Evolutionary conservation across 2,113 vertebrate genomes (phyloP), one percentile per base, ranked within the genome.

Genomic region (Condylura cristata): DNA sequence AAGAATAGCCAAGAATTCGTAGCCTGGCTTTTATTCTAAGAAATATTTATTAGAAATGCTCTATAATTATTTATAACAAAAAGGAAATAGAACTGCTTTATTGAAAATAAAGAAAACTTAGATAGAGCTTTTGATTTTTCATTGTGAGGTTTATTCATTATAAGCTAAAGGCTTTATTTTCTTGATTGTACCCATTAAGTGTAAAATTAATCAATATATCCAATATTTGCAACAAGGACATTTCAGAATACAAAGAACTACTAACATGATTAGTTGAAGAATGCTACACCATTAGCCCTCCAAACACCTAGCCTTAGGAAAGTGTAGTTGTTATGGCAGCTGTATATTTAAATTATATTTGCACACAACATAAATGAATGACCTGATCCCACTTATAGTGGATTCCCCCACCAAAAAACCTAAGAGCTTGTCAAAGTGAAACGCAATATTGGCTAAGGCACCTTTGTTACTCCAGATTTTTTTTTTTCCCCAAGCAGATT

Each of bases 391-490:
- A 76, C 46, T 96, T 72, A 16, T 2, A 74, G 26, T 37, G 30
- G 71, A 94, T 91, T 94, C 58, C 75, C 70, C n/a, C 87, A 65
- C n/a, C 87, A 65, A 89, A 66, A 95, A 91, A 84, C 68, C 66
- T 86, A 41, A 84, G 39, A 26, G 14, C 76, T 89, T 84, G 70
- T 95, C 83, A 96, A 90, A 93, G 46, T 2, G 4, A 86, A 95
- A 89, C n/a, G 84, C 37, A 51, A 96, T 86, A 81, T 78, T 89
- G 91, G 86, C 89, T 96, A 96, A 92, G 84, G 14, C 48, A 93
- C 86, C 83, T 95, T 89, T 84, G 79, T 93, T 92, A 91, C n/a
- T 84, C 41, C 51, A 90, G 65, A 28, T n/a, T 72, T 94, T 78
- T 72, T 56, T 78, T 60, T 60, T 10, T 28, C 2, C 28, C 7